A percentile compares a stretch with the other conserved stretches of the same genome.
phyloP scores from a whole-genome alignment of 2,113 vertebrate species.

The Hoplias malabaricus region DNA sequence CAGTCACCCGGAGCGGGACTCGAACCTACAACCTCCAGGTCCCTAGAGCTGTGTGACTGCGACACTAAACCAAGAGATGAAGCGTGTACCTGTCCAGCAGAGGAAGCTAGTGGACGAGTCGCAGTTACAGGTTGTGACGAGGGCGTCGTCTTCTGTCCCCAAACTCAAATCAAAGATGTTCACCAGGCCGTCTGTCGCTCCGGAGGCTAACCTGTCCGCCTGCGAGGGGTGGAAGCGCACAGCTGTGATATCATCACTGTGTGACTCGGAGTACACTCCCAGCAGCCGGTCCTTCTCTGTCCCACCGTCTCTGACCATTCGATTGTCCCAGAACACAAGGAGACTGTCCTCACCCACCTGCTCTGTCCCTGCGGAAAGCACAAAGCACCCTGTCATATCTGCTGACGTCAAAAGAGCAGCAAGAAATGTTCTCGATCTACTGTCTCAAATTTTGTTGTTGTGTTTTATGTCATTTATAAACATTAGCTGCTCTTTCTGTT shows the following conservation, averaged over 20 bases:
- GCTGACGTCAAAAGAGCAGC: conserved; percentile 87
- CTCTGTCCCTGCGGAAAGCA: conserved; percentile 90
- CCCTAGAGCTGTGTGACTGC: too few species aligned
- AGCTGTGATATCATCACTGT: conserved; percentile 91
- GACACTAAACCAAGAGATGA: too few species aligned
- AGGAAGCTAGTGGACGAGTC: conserved; percentile 81
- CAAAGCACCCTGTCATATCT: conserved; percentile 80
- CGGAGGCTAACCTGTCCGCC: conserved; percentile 78
- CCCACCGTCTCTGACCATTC: conserved; percentile 61
- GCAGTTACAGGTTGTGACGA: conserved; percentile 86
- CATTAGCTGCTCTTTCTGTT: too few species aligned
- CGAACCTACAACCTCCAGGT: too few species aligned
- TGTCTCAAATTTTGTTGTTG: too few species aligned
- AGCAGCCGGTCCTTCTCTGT: conserved; percentile 56
- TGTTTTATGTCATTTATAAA: too few species aligned
- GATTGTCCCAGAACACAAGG: conserved; percentile 91
- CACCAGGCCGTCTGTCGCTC: conserved; percentile 90
- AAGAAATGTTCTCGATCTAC: too few species aligned
- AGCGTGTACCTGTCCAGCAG: conserved; percentile 79
- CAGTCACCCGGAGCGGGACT: too few species aligned
- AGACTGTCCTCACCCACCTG: conserved; percentile 79
- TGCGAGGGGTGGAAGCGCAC: conserved; percentile 85
- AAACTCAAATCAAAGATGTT: conserved; percentile 89
- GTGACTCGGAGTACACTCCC: conserved; percentile 92
- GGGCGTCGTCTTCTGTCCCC: conserved; percentile 85